These are phyloP conservation scores for Molossus alvarezi DNA, from an alignment of 2,797 vertebrate genomes.

Conservation along the genomic window DNA sequence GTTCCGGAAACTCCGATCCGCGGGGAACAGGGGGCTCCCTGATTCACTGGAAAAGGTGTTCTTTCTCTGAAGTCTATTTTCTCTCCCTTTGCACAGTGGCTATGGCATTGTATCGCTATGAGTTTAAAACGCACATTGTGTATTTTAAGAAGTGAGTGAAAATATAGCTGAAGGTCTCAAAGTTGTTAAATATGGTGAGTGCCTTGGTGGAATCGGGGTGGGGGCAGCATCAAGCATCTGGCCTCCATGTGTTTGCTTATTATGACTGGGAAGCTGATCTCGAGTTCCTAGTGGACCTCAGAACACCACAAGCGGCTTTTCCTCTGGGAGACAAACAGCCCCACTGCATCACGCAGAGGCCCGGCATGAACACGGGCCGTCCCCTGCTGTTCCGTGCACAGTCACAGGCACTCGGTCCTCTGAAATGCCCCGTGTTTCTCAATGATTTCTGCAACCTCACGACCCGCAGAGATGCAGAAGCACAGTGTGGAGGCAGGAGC, in stretches of 20 bases:
- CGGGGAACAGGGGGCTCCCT: background rate
- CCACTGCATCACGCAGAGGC: background rate
- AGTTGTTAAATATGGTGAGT: background rate
- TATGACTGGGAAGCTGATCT: background rate
- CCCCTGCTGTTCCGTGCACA: constrained; percentile 2
- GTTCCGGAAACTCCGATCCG: background rate
- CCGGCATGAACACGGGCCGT: constrained; percentile 45
- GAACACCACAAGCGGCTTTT: constrained; percentile 42
- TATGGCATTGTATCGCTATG: background rate
- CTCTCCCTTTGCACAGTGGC: background rate
- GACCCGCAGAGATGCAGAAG: constrained; percentile 19
- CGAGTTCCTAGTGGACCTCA: background rate
- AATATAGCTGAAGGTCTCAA: background rate
- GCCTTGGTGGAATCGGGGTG: too few species aligned
- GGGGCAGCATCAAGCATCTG: too few species aligned
- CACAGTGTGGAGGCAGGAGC: constrained; percentile 66
- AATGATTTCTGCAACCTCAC: background rate
- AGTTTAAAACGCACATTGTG: background rate
- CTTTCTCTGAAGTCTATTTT: background rate
- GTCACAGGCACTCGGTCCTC: background rate
- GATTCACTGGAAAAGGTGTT: background rate
- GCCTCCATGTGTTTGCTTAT: background rate
- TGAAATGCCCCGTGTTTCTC: background rate
- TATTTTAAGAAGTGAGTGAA: constrained; percentile 3
- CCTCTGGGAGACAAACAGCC: background rate